Evolutionary conservation across 2,888 invertebrate species (phyloP), one percentile per base, ranked within the genome.

Genomic region (Megastigmus dorsalis): DNA sequence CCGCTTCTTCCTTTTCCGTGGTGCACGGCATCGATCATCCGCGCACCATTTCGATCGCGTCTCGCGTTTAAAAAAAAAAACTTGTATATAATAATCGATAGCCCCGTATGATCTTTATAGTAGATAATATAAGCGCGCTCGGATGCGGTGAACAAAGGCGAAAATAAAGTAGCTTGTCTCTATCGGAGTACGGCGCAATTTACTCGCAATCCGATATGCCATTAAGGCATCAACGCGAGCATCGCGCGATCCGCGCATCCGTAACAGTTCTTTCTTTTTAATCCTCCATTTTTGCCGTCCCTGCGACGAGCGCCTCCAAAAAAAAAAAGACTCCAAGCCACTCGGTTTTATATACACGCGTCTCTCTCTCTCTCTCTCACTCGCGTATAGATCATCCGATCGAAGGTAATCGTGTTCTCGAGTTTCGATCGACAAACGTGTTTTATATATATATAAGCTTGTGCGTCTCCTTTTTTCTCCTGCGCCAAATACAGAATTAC

Each of bases 381-480:
- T 18, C n/a, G n/a, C 68, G 63, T 71, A 76, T 79, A 79, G 79
- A 78, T 78, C 80, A 71, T 80, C 78, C 79, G 80, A 82, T 83
- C 83, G 83, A 83, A 83, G 82, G 83, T 79, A 80, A 84, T 83
- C 83, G 79, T 78, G 81, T 82, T 82, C 81, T 84, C 82, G 80
- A 81, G 80, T 82, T 83, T 83, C 81, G 79, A 79, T 79, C 80
- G 77, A 76, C 78, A 77, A 80, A 79, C 79, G 78, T 79, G 79
- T 80, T 80, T 79, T 77, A 75, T n/a, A n/a, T n/a, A n/a, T n/a
- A n/a, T n/a, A n/a, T n/a, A n/a, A 76, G 72, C 70, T 76, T 62
- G 43, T 76, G 67, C 54, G 55, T 45, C 76, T 75, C 74, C 33
- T 77, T 78, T 79, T 79, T 75, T 54, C 67, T 50, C 72, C 72